Conservation (phyloP, 1,140 invertebrate genomes). For the Neodiprion fabricii region DNA sequence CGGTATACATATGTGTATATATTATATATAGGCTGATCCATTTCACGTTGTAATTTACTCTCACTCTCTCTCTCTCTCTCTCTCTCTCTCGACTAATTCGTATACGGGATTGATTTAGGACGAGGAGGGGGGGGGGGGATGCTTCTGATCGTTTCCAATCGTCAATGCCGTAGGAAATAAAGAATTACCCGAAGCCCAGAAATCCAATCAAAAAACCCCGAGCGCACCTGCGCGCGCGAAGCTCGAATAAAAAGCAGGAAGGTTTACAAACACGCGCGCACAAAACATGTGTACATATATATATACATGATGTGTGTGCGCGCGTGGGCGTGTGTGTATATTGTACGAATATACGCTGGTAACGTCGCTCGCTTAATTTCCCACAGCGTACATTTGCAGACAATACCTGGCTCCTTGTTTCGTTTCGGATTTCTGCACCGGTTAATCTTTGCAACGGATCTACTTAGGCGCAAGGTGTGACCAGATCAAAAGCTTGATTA, state of each 20-base stretch:
- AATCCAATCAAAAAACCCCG: constrained; percentile 13
- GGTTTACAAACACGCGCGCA: too few species aligned
- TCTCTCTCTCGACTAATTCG: background rate
- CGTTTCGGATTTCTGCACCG: background rate
- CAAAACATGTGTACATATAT: too few species aligned
- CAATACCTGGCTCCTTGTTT: background rate
- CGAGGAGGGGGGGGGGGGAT: background rate
- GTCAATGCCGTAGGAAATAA: background rate
- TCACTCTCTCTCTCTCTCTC: background rate
- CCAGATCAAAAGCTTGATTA: too few species aligned
- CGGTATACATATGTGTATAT: too few species aligned
- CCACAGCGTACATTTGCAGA: too few species aligned
- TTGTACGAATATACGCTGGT: background rate
- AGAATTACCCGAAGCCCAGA: constrained; percentile 9
- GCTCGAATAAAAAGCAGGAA: background rate
- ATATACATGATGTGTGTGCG: too few species aligned
- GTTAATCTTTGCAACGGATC: background rate
- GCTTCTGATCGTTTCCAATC: constrained; percentile 1
- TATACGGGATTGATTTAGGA: background rate
- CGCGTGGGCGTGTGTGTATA: too few species aligned
- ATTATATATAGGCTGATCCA: background rate
- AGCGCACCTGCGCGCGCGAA: background rate
- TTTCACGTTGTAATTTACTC: background rate
- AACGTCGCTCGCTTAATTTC: background rate
- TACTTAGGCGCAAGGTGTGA: background rate